phyloP scores from a whole-genome alignment of 2,888 invertebrate genomes.

The Nymphalis urticae region DNA sequence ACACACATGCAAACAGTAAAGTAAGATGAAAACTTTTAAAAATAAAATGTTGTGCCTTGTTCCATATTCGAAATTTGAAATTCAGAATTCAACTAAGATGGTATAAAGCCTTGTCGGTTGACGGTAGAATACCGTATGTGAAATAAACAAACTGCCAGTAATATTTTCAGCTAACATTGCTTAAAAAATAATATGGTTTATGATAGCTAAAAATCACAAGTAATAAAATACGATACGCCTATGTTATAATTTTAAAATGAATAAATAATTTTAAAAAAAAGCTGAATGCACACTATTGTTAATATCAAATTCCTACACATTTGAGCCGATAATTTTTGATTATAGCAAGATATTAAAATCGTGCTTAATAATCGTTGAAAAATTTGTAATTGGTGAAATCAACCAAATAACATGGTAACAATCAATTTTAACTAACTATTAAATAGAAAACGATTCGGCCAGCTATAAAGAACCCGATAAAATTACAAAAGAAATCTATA shows the following conservation, averaged over 20 bases:
- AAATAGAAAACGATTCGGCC: constrained; percentile 70
- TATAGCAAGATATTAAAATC: constrained; percentile 40
- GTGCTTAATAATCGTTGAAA: constrained; percentile 47
- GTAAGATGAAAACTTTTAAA: too few species aligned
- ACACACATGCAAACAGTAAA: too few species aligned
- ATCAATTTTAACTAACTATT: constrained; percentile 74
- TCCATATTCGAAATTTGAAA: too few species aligned
- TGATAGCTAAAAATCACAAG: too few species aligned
- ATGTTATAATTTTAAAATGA: not conserved
- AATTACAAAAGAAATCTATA: constrained; percentile 79
- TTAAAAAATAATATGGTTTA: too few species aligned
- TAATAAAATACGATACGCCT: too few species aligned
- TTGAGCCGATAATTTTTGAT: constrained; percentile 36
- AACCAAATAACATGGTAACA: constrained; percentile 71
- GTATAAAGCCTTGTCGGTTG: too few species aligned
- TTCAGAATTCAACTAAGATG: too few species aligned
- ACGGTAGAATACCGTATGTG: too few species aligned
- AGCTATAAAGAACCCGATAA: constrained; percentile 73
- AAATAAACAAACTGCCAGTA: too few species aligned
- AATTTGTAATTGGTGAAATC: constrained; percentile 70
- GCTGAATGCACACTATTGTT: constrained; percentile 14
- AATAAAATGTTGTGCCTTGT: too few species aligned
- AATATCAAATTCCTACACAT: constrained; percentile 29
- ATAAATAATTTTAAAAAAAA: constrained; percentile 2
- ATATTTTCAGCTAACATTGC: too few species aligned